Percentiles rank a stretch among this genome's conserved stretches.
These are phyloP conservation scores for Enteromius argenteus DNA, from an alignment of 2,797 vertebrate species.

Conservation along the genomic window DNA sequence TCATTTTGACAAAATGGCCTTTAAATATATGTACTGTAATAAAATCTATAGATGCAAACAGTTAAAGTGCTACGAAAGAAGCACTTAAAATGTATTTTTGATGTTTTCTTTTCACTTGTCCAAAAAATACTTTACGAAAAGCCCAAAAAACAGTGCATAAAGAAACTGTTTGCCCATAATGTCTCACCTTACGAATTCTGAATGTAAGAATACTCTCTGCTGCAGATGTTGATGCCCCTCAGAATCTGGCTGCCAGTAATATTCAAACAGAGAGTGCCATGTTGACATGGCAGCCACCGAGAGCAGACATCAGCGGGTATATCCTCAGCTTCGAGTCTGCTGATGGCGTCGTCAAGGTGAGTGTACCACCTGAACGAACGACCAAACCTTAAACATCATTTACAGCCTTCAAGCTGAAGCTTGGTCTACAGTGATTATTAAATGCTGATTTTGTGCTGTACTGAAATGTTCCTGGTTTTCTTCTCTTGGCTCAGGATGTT, in stretches of 20 bases:
- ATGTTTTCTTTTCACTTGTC: not conserved
- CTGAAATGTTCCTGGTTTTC: constrained; percentile 13
- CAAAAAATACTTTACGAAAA: not conserved
- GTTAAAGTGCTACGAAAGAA: not conserved
- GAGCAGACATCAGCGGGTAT: constrained; percentile 88
- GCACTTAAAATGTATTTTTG: too few species aligned
- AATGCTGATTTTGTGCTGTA: not conserved
- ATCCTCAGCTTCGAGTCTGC: constrained; percentile 90
- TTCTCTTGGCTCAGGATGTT: constrained; percentile 81
- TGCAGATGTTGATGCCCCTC: constrained; percentile 89
- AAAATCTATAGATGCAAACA: not conserved
- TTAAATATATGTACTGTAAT: not conserved
- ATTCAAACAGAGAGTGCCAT: constrained; percentile 89
- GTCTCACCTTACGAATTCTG: not conserved
- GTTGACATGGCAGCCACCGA: constrained; percentile 90
- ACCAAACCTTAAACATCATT: not conserved
- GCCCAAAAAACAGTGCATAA: not conserved
- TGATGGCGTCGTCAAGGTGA: constrained; percentile 87
- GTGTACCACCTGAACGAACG: constrained; percentile 11
- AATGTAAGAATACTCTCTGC: constrained; percentile 34
- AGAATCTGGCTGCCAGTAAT: constrained; percentile 85
- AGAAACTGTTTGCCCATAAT: not conserved
- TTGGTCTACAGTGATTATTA: not conserved
- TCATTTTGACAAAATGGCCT: not conserved
- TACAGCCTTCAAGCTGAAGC: not conserved